Percentiles rank a stretch among this genome's conserved stretches.
Evolutionary conservation across 2,797 vertebrate species (phyloP).

Genomic region (Otus scops): DNA sequence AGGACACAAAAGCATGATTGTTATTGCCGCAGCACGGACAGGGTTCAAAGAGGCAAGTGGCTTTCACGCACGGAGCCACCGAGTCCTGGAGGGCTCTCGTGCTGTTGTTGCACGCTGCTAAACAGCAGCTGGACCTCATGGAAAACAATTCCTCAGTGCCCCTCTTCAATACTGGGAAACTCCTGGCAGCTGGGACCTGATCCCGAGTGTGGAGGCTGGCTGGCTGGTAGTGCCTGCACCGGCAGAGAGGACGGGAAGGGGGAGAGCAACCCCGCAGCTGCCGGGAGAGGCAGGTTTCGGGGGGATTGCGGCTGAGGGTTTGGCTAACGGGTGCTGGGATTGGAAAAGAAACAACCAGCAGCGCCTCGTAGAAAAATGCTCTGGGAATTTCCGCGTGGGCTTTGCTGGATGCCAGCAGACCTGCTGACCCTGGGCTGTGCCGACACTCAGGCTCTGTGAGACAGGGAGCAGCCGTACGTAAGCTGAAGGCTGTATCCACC

Average conservation of each 20-base stretch:
- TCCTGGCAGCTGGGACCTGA: background rate
- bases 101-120: background rate
- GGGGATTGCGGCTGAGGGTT: background rate
- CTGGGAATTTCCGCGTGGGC: background rate
- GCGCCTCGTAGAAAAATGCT: rapidly evolving
- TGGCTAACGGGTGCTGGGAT: background rate
- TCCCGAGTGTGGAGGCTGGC: rapidly evolving
- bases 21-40: rapidly evolving
- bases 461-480: rapidly evolving
- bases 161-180: rapidly evolving
- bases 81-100: background rate
- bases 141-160: background rate
- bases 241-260: background rate
- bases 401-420: background rate
- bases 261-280: background rate
- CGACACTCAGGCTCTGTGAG: rapidly evolving
- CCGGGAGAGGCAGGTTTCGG: background rate
- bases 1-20: background rate
- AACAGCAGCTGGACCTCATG: background rate
- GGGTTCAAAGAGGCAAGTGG: background rate
- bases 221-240: background rate
- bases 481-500: background rate
- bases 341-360: background rate
- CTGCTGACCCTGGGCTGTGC: background rate
- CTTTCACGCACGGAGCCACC: background rate